Evolutionary conservation across 1,140 invertebrate genomes (phyloP).

Genomic region (Gerris buenoi): DNA sequence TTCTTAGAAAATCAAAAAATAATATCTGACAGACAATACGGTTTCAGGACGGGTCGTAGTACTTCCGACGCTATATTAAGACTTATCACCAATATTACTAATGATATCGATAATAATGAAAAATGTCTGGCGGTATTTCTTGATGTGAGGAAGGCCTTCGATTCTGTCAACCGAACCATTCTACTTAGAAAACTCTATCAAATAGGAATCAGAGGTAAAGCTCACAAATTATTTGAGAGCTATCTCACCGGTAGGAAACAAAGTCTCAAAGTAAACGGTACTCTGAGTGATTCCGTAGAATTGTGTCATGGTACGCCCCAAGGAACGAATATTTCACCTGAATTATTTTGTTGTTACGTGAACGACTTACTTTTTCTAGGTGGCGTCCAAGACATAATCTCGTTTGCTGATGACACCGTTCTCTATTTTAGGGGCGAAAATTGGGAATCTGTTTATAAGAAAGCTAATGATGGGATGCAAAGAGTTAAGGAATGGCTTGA

Average conservation of each 20-base stretch:
- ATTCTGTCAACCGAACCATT: background rate
- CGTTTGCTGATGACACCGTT: background rate
- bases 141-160: background rate
- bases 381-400: background rate
- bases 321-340: background rate
- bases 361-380: background rate
- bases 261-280: background rate
- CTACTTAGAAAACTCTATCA: background rate
- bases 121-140: background rate
- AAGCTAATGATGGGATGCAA: background rate
- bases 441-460: background rate
- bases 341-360: background rate
- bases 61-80: background rate
- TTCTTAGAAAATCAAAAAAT: background rate
- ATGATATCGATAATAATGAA: background rate
- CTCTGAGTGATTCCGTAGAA: background rate
- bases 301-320: background rate
- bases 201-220: background rate
- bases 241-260: background rate
- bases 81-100: background rate
- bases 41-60: background rate
- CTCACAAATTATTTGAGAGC: background rate
- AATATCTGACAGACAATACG: background rate
- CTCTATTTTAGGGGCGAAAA: background rate
- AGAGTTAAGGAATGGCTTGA: background rate